A percentile compares a stretch with the other conserved stretches of the same genome.
phyloP scores from a whole-genome alignment of 2,888 invertebrate genomes.

The Noctua comes region DNA sequence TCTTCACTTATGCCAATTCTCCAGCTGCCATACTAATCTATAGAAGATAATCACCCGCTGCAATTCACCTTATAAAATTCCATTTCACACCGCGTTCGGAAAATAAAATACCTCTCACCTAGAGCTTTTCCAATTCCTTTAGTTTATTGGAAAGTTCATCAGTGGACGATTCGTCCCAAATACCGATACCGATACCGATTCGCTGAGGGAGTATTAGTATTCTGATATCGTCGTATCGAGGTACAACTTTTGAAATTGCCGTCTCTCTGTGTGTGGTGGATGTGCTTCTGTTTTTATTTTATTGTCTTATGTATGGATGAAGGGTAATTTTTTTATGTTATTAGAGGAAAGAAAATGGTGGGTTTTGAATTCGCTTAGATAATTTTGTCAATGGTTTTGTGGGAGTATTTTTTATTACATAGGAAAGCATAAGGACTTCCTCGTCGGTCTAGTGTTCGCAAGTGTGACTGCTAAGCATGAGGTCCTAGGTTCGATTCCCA shows the following conservation, averaged over 20 bases:
- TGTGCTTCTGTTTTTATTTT: constrained; percentile 29
- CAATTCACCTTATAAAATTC: constrained; percentile 38
- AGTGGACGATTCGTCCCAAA: constrained; percentile 50
- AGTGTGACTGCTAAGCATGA: too few relatives aligned
- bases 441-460: too few relatives aligned
- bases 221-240: constrained; percentile 34
- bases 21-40: background rate
- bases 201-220: constrained; percentile 52
- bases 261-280: constrained; percentile 20
- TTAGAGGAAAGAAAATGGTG: too few relatives aligned
- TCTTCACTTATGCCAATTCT: background rate
- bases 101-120: constrained; percentile 34
- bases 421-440: too few relatives aligned
- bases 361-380: background rate
- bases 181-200: constrained; percentile 39
- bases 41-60: constrained; percentile 16
- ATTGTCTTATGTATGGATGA: constrained; percentile 2
- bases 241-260: constrained; percentile 59
- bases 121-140: constrained; percentile 41
- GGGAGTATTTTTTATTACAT: too few relatives aligned
- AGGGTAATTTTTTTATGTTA: background rate
- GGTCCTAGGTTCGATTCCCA: too few relatives aligned
- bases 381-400: background rate
- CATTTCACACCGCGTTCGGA: constrained; percentile 17
- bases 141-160: constrained; percentile 57